Conservation (phyloP, 2,888 invertebrate species). For the Catocala sponsa region DNA sequence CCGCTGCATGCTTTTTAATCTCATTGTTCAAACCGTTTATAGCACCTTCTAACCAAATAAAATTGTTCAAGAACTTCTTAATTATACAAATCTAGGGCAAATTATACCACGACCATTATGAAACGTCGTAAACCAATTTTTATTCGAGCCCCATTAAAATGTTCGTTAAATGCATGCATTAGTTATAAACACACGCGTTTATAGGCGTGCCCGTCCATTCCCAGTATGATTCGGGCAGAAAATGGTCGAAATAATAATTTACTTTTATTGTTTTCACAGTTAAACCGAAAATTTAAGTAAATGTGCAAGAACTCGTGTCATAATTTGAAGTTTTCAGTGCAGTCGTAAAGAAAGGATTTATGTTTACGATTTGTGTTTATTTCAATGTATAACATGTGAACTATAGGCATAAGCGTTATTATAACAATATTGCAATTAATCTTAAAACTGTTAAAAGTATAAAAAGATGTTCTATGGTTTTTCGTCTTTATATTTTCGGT, state of each 20-base stretch:
- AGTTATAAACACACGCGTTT: constrained; percentile 64
- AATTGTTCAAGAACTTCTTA: not conserved
- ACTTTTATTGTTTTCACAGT: constrained; percentile 23
- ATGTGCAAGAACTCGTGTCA: constrained; percentile 15
- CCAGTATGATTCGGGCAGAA: constrained; percentile 19
- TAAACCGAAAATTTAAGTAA: constrained; percentile 20
- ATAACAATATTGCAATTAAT: too few species aligned
- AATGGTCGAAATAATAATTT: constrained; percentile 21
- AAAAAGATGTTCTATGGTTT: too few species aligned
- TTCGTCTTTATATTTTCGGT: too few species aligned
- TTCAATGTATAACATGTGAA: not conserved
- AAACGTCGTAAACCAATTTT: constrained; percentile 52
- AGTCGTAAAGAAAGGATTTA: constrained; percentile 25
- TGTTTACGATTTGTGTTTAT: constrained; percentile 7
- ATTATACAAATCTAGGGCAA: constrained; percentile 32
- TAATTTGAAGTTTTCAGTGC: constrained; percentile 37
- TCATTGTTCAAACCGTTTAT: too few species aligned
- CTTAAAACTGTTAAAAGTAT: too few species aligned
- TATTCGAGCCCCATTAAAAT: constrained; percentile 63
- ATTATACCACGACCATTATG: constrained; percentile 22
- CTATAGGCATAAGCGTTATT: not conserved
- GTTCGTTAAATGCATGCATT: constrained; percentile 54
- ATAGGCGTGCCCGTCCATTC: constrained; percentile 54
- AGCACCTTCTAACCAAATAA: too few species aligned
- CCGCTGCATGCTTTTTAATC: too few species aligned